Evolutionary conservation across 2,888 invertebrate species (phyloP), one percentile per base, ranked within the genome.

Genomic region (Drosophila austrosaltans): DNA sequence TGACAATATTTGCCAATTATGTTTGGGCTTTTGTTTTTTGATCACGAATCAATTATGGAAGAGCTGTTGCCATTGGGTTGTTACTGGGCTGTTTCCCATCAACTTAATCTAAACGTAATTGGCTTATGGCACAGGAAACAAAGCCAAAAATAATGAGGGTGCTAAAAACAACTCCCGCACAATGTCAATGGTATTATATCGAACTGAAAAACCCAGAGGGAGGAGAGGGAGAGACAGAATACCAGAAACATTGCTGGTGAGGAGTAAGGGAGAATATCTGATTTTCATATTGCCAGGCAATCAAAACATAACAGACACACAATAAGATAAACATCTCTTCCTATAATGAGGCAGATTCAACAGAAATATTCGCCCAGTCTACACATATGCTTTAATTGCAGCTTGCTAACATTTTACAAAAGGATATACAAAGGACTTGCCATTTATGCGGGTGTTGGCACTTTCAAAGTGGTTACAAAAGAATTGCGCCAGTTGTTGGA

Each of bases 281-380:
- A 79, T 82, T 77, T 77, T 77, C 61, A 80, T 72, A 78, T 72
- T 66, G 74, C 56, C 69, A 60, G 61, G 66, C 83, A 79, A 81
- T 78, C 77, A 71, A 77, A 77, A 71, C 70, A 59, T 39, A 69
- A 69, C 66, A 54, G 58, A 73, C 56, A 67, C 66, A 75, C 70
- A 76, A 79, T 78, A 77, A 63, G 90, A 91, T 90, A 90, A 91
- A 81, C 85, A 91, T 90, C 90, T 91, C 48, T 22, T 25, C 10
- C 75, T 64, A 80, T 90, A 90, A 91, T 90, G 87, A 85, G 77
- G 78, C 75, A 76, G 83, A 81, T 84, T 82, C 72, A 57, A 62
- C 12, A 61, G 36, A 36, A 36, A 36, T 8, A 36, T 36, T 36
- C 36, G 36, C 36, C 8, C 10, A 8, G 36, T 8, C 10, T 8